Percentiles rank a stretch among this genome's conserved stretches.
phyloP scores from a whole-genome alignment of 2,113 vertebrate species.

The Trichomycterus rosablanca region DNA sequence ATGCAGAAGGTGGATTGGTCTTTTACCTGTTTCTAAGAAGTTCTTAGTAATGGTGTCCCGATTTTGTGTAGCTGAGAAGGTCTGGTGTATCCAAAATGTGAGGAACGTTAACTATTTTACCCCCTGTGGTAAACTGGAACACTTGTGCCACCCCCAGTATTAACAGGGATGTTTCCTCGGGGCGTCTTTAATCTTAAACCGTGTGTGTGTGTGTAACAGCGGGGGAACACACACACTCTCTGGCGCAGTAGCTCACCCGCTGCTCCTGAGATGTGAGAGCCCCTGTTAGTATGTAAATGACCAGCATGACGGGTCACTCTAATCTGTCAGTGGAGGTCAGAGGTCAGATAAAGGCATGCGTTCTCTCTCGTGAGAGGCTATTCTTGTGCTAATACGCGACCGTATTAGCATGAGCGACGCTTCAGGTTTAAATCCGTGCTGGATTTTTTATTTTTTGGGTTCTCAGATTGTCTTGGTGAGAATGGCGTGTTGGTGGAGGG shows the following conservation, averaged over 20 bases:
- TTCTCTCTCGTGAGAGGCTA: conserved; percentile 5
- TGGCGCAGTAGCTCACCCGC: background rate
- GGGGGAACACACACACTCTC: conserved; percentile 20
- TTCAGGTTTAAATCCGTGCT: background rate
- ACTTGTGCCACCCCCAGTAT: background rate
- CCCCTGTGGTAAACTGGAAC: no score
- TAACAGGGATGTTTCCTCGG: conserved; percentile 1
- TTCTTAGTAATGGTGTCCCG: background rate
- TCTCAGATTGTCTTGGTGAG: background rate
- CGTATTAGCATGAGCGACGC: background rate
- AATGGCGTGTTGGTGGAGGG: background rate
- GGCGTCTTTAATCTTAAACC: conserved; percentile 37
- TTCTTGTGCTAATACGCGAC: conserved; percentile 5
- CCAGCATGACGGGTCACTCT: conserved; percentile 18
- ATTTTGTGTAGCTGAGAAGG: no score
- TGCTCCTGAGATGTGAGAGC: conserved; percentile 8
- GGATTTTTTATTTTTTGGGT: background rate
- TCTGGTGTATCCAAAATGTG: background rate
- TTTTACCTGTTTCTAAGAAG: no score
- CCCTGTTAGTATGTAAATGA: conserved; percentile 32
- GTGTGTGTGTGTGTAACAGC: conserved; percentile 28
- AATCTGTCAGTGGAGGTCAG: conserved; percentile 42
- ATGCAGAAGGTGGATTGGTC: no score
- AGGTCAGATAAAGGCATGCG: conserved; percentile 43
- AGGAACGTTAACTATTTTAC: conserved; percentile 13